Conservation (phyloP, 2,113 vertebrate species). For the Seriola rivoliana region DNA sequence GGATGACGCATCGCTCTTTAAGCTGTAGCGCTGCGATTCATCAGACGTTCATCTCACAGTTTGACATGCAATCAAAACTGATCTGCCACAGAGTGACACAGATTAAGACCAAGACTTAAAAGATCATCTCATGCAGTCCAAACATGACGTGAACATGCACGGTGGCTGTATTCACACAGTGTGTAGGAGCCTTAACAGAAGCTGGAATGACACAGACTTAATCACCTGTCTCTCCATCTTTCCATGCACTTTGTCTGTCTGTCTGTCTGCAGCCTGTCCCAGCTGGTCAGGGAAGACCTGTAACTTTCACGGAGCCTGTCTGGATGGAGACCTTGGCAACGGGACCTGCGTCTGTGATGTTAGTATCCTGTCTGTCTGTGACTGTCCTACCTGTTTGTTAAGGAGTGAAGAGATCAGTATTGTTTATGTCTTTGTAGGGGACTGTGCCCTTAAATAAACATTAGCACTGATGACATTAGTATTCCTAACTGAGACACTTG, state of each 20-base stretch:
- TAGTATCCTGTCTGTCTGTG: constrained; percentile 51
- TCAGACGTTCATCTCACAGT: background rate
- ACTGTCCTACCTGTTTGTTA: background rate
- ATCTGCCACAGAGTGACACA: background rate
- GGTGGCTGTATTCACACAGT: background rate
- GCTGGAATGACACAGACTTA: too few species aligned
- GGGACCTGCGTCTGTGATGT: constrained; percentile 95
- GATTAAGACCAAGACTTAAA: background rate
- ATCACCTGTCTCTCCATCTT: background rate
- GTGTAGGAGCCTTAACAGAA: background rate
- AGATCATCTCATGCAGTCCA: background rate
- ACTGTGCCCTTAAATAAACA: background rate
- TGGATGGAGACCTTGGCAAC: constrained; percentile 87
- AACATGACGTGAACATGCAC: background rate
- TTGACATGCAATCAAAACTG: background rate
- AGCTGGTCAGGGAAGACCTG: constrained; percentile 87
- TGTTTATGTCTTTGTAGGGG: background rate
- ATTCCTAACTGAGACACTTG: too few species aligned
- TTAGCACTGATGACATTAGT: background rate
- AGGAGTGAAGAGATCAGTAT: background rate
- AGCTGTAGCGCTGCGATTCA: too few species aligned
- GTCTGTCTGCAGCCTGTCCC: constrained; percentile 88
- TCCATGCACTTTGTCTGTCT: background rate
- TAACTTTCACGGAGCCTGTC: constrained; percentile 88
- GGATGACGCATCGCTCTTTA: too few species aligned